Evolutionary conservation across 2,888 invertebrate species (phyloP).

Genomic region (Zonitis immaculata): DNA sequence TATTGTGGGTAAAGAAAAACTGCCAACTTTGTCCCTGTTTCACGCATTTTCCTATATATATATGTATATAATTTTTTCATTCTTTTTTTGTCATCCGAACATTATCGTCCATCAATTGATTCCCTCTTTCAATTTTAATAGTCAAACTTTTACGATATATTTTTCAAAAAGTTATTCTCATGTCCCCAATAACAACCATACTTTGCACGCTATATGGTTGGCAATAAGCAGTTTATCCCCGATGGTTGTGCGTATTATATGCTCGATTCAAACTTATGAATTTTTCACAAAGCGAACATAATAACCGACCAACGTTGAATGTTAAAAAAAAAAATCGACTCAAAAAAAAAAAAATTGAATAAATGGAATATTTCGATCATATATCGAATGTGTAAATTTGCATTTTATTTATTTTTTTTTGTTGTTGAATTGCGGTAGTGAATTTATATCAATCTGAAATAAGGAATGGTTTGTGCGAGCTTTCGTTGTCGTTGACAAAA

Average conservation of each 20-base stretch:
- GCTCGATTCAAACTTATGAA: neutral
- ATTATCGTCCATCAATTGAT: conserved; percentile 7
- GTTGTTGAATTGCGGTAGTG: too few relatives aligned
- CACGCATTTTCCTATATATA: too few relatives aligned
- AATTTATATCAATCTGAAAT: too few relatives aligned
- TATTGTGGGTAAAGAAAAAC: too few relatives aligned
- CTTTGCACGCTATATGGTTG: neutral
- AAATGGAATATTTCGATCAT: too few relatives aligned
- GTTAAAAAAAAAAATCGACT: neutral
- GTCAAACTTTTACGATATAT: neutral
- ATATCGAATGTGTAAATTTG: too few relatives aligned
- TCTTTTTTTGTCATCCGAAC: neutral
- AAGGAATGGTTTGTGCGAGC: too few relatives aligned
- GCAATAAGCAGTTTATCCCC: neutral
- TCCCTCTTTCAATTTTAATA: neutral
- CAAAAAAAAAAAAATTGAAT: neutral
- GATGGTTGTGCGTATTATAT: neutral
- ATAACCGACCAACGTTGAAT: neutral
- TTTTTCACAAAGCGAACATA: neutral
- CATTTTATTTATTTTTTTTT: too few relatives aligned
- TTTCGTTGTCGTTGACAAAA: too few relatives aligned
- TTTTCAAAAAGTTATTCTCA: neutral
- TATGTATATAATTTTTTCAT: too few relatives aligned
- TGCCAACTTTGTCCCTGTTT: too few relatives aligned
- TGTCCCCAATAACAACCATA: neutral